Evolutionary conservation across 2,797 vertebrate genomes (phyloP).

Genomic region (Mormyrus hasselquistii): DNA sequence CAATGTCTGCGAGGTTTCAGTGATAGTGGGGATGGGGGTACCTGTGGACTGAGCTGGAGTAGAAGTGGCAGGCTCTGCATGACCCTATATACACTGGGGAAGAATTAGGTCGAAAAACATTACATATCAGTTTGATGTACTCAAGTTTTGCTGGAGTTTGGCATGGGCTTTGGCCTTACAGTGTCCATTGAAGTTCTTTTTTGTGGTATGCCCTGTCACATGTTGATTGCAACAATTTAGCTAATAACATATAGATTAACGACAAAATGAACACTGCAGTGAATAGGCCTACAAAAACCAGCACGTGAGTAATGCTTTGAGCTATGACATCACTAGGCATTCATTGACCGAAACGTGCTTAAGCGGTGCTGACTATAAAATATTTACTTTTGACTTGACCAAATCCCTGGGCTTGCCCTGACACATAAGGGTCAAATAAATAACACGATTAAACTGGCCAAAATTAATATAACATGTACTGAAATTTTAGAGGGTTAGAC

Average conservation of each 20-base stretch:
- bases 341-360: not conserved
- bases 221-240: not conserved
- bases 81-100: not conserved
- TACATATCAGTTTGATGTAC: not conserved
- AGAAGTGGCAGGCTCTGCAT: not conserved
- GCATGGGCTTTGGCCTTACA: not conserved
- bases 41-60: not conserved
- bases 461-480: not conserved
- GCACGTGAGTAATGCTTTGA: not conserved
- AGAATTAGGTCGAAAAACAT: not conserved
- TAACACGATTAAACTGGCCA: not conserved
- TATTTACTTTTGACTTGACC: not conserved
- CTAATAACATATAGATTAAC: not conserved
- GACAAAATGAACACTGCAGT: not conserved
- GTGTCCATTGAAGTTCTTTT: not conserved
- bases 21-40: not conserved
- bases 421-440: not conserved
- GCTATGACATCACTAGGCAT: not conserved
- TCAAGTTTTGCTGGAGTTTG: not conserved
- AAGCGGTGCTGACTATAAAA: not conserved
- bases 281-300: not conserved
- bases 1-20: not conserved
- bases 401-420: not conserved
- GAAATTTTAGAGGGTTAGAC: not conserved
- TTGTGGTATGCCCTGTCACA: not conserved